Evolutionary conservation across 2,888 invertebrate genomes (phyloP).

Genomic region (Eupeodes latifasciatus): DNA sequence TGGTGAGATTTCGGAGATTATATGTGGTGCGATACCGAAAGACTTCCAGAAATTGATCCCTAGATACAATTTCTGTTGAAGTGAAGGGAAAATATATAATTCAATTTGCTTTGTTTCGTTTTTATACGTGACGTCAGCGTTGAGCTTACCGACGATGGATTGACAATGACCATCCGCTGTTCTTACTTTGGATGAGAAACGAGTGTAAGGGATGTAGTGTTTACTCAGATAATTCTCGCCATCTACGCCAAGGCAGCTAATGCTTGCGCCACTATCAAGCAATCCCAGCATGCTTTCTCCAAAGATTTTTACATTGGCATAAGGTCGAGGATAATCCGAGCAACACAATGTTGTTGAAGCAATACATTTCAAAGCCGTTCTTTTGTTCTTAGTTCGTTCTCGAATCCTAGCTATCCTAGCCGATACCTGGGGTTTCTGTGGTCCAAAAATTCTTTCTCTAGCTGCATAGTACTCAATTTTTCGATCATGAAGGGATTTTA

Average conservation of each 20-base stretch:
- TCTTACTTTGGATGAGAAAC: background rate
- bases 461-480: background rate
- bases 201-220: background rate
- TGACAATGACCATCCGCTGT: background rate
- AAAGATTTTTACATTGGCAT: background rate
- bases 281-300: background rate
- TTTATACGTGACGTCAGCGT: background rate
- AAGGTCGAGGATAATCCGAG: background rate
- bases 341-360: background rate
- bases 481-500: background rate
- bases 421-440: background rate
- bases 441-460: background rate
- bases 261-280: constrained; percentile 1
- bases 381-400: background rate
- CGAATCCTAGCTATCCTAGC: background rate
- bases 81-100: constrained; percentile 22
- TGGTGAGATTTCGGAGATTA: constrained; percentile 1
- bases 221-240: background rate
- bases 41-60: constrained; percentile 19
- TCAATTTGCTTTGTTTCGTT: background rate
- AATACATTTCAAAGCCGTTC: background rate
- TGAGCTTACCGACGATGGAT: background rate
- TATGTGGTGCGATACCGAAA: constrained; percentile 17
- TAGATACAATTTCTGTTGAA: constrained; percentile 53
- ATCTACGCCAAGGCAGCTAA: background rate